These are phyloP conservation scores for Pygocentrus nattereri DNA, from an alignment of 2,797 vertebrate genomes.

Conservation along the genomic window DNA sequence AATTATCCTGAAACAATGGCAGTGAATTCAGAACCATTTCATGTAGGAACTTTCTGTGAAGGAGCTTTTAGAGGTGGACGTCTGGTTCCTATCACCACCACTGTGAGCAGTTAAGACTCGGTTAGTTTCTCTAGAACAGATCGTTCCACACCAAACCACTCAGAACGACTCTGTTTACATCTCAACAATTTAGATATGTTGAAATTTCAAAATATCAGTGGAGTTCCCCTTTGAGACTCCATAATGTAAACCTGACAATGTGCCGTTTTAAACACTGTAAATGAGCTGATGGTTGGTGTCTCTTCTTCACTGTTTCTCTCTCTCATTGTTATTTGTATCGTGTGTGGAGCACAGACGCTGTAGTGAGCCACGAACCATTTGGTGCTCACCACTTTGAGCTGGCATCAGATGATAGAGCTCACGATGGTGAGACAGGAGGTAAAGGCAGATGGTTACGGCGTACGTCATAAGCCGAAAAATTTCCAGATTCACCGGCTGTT, in stretches of 20 bases:
- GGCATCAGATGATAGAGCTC: constrained; percentile 30
- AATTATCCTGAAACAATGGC: too few relatives aligned
- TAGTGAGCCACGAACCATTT: constrained; percentile 19
- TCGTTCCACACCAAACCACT: too few relatives aligned
- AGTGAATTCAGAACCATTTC: too few relatives aligned
- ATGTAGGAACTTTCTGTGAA: too few relatives aligned
- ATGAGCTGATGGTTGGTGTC: neutral
- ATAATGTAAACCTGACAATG: too few relatives aligned
- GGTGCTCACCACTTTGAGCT: constrained; percentile 28
- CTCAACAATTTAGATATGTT: too few relatives aligned
- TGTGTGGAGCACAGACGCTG: constrained; percentile 1
- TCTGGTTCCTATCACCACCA: too few relatives aligned
- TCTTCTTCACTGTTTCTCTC: neutral
- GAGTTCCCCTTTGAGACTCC: neutral
- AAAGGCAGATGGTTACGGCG: constrained; percentile 43
- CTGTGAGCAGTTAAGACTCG: too few relatives aligned
- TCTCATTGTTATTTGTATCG: neutral
- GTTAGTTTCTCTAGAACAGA: too few relatives aligned
- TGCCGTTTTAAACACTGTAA: neutral
- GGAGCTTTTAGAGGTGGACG: too few relatives aligned
- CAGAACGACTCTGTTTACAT: too few relatives aligned
- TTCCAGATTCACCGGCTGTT: constrained; percentile 40
- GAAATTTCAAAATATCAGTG: too few relatives aligned
- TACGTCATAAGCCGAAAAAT: constrained; percentile 19
- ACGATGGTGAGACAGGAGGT: constrained; percentile 25